A percentile compares a stretch with the other conserved stretches of the same genome.
Conservation (phyloP, 2,113 vertebrate species). For the Crypturellus undulatus region DNA sequence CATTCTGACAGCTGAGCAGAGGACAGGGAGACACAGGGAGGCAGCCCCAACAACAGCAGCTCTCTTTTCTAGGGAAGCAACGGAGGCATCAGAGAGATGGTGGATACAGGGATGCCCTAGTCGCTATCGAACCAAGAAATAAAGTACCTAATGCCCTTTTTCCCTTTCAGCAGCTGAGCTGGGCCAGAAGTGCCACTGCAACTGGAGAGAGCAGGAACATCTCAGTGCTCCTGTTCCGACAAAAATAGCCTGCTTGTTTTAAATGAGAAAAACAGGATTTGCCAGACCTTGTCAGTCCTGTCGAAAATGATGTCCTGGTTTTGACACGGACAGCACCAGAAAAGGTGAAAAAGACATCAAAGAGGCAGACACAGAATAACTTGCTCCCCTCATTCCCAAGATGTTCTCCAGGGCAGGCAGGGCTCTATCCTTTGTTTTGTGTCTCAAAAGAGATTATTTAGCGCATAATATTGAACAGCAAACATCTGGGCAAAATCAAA, state of each 20-base stretch:
- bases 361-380: accelerated
- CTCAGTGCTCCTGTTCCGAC: neutral
- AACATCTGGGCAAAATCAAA: neutral
- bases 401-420: accelerated
- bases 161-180: neutral
- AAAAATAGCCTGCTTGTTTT: neutral
- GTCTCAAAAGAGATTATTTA: neutral
- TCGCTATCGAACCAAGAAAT: neutral
- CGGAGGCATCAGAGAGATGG: neutral
- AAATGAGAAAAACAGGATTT: accelerated
- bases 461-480: neutral
- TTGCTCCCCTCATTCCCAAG: neutral
- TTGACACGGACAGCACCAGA: neutral
- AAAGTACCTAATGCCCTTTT: neutral
- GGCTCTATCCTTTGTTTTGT: neutral
- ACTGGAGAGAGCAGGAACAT: neutral
- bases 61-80: too few relatives aligned
- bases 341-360: neutral
- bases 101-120: neutral
- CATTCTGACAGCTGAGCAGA: neutral
- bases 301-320: accelerated
- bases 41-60: neutral
- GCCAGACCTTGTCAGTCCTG: neutral
- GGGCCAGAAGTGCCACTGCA: accelerated
- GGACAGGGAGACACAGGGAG: neutral